Evolutionary conservation across 2,888 invertebrate species (phyloP), one percentile per base, ranked within the genome.

Genomic region (Agriopis leucophaearia): DNA sequence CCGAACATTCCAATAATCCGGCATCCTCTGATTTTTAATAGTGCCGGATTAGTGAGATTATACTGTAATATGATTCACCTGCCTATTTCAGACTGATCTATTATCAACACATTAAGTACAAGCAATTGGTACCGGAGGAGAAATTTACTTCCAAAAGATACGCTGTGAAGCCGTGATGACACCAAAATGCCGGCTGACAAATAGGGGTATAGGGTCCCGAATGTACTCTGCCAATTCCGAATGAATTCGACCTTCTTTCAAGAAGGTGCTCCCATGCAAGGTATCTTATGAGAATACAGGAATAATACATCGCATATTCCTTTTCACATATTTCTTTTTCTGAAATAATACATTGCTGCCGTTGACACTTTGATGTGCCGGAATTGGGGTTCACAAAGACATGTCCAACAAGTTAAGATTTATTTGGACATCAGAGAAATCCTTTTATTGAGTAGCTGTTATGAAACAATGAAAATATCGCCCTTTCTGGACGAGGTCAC

Each of bases 371-470:
- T 73, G 57, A 66, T 74, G 61, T 45, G 65, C 51, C 58, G 9
- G 59, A 75, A 76, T 75, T 71, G 67, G 55, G 67, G 61, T 48
- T 61, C 42, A 55, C 51, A 47, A 45, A 58, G 55, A 65, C 40
- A 64, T 62, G 64, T 67, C 59, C 66, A 73, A 77, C 74, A 76
- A 76, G 74, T 73, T 55, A 67, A 63, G 64, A 68, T 71, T 69
- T 72, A 71, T 75, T 66, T 66, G 44, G 50, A 40, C 64, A 47
- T 35, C 40, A 51, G 13, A 65, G 59, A 58, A 56, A 58, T 16
- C 38, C 16, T 47, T 71, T 64, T 66, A 67, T 61, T 38, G 7
- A 40, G 16, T 38, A n/a, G 27, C 35, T 38, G 58, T 58, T 45
- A 10, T 27, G 52, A 35, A 9, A 55, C 55, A 67, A 69, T 63